Evolutionary conservation across 2,888 invertebrate genomes (phyloP).

Genomic region (Clepsis dumicolana): DNA sequence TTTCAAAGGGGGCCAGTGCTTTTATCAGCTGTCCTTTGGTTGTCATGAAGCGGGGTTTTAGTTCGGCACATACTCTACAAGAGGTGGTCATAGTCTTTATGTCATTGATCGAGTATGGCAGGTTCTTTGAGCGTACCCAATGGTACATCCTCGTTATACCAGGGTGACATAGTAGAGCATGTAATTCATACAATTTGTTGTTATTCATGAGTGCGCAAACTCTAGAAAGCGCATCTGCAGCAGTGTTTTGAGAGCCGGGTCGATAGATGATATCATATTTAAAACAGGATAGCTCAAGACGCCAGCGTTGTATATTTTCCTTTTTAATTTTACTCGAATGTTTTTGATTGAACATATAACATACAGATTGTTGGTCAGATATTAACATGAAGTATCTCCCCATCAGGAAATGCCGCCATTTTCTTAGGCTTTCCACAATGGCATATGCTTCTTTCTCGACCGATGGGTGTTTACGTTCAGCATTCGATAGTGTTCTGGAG

Average conservation of each 20-base stretch:
- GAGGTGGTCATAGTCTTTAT: conserved; percentile 33
- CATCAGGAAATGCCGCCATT: conserved; percentile 27
- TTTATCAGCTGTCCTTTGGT: conserved; percentile 25
- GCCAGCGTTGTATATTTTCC: conserved; percentile 10
- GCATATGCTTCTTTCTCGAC: no score
- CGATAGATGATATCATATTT: conserved; percentile 1
- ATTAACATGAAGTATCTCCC: conserved; percentile 17
- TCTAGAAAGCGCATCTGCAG: conserved; percentile 3
- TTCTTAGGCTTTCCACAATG: conserved; percentile 11
- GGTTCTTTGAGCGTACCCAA: conserved; percentile 42
- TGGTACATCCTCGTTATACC: conserved; percentile 44
- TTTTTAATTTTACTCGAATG: conserved; percentile 9
- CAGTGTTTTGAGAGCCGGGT: conserved; percentile 11
- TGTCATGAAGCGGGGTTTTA: conserved; percentile 41
- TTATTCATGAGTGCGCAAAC: conserved; percentile 25
- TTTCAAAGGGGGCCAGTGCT: conserved; percentile 44
- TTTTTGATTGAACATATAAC: conserved; percentile 5
- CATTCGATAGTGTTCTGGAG: no score
- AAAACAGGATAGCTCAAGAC: conserved; percentile 8
- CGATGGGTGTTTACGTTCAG: no score
- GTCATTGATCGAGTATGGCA: no score
- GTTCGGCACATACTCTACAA: conserved; percentile 42
- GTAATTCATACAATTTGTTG: conserved; percentile 24
- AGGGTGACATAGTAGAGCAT: conserved; percentile 42
- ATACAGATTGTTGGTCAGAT: conserved; percentile 20